A percentile compares a stretch with the other conserved stretches of the same genome.
phyloP scores from a whole-genome alignment of 2,797 vertebrate species.

The Sitta carolinensis region DNA sequence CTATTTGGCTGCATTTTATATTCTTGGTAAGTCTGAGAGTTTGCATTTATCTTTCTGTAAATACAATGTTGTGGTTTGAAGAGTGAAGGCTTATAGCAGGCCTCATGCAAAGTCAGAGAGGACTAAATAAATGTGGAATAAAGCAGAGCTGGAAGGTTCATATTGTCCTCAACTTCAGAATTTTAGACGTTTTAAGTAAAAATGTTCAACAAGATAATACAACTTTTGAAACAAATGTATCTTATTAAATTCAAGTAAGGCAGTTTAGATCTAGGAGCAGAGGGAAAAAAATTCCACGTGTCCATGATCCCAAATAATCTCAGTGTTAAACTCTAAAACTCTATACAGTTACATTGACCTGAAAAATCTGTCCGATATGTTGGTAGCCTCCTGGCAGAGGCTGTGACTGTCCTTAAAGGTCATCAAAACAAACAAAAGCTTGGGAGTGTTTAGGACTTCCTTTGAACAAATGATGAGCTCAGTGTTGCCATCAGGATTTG shows the following conservation, averaged over 20 bases:
- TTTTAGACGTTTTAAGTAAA: background rate
- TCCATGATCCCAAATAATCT: background rate
- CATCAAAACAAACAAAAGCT: background rate
- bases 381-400: background rate
- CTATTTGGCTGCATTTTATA: constrained; percentile 91
- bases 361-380: background rate
- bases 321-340: background rate
- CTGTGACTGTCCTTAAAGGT: background rate
- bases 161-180: background rate
- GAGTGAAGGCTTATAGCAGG: background rate
- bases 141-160: background rate
- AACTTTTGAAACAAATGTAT: background rate
- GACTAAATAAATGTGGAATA: background rate
- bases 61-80: background rate
- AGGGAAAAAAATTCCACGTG: background rate
- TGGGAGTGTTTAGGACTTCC: background rate
- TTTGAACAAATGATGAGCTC: background rate
- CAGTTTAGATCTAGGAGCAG: background rate
- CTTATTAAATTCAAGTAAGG: background rate
- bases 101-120: background rate
- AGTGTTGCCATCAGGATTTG: background rate
- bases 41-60: background rate
- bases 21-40: constrained; percentile 85
- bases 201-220: background rate
- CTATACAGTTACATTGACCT: background rate